phyloP scores from a whole-genome alignment of 2,113 vertebrate genomes.

The Pholis gunnellus region DNA sequence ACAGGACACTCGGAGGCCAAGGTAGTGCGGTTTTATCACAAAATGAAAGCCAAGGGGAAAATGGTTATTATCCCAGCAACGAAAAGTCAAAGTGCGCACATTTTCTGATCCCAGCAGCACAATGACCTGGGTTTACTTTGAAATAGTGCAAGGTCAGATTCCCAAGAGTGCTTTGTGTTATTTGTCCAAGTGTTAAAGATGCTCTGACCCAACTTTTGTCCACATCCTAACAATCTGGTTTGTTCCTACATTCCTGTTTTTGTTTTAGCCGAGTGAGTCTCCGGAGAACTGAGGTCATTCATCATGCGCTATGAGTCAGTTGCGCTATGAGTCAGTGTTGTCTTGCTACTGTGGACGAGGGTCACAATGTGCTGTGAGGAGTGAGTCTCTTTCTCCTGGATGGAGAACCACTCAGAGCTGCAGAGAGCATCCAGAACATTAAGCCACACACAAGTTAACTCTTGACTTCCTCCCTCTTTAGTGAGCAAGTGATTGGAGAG shows the following conservation, averaged over 20 bases:
- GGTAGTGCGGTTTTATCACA: slow-evolving; percentile 25
- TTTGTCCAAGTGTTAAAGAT: slow-evolving; percentile 56
- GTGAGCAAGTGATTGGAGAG: slow-evolving; percentile 32
- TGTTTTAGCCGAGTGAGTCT: slow-evolving; percentile 70
- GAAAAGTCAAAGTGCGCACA: slow-evolving; percentile 29
- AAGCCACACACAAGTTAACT: slow-evolving; percentile 65
- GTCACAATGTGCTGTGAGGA: slow-evolving; percentile 68
- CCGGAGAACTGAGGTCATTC: slow-evolving; percentile 76
- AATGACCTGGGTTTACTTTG: slow-evolving; percentile 60
- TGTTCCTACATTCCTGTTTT: slow-evolving; percentile 61
- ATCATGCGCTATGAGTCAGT: slow-evolving; percentile 81
- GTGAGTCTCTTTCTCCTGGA: slow-evolving; percentile 70
- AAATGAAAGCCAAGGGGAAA: slow-evolving; percentile 23
- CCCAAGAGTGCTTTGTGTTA: slow-evolving; percentile 62
- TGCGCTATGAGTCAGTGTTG: slow-evolving; percentile 79
- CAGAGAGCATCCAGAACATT: slow-evolving; percentile 61
- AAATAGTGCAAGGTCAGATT: slow-evolving; percentile 59
- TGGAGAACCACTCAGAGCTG: slow-evolving; percentile 54
- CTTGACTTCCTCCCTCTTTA: slow-evolving; percentile 50
- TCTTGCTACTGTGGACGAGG: slow-evolving; percentile 80
- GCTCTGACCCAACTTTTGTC: slow-evolving; percentile 50
- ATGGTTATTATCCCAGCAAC: slow-evolving; percentile 22
- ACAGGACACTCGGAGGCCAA: slow-evolving; percentile 14
- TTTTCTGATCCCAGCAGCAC: slow-evolving; percentile 39
- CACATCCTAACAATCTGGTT: slow-evolving; percentile 59